Percentiles rank a stretch among this genome's conserved stretches.
These are phyloP conservation scores for Eurystomus gularis DNA, from an alignment of 2,113 vertebrate genomes.

Conservation along the genomic window DNA sequence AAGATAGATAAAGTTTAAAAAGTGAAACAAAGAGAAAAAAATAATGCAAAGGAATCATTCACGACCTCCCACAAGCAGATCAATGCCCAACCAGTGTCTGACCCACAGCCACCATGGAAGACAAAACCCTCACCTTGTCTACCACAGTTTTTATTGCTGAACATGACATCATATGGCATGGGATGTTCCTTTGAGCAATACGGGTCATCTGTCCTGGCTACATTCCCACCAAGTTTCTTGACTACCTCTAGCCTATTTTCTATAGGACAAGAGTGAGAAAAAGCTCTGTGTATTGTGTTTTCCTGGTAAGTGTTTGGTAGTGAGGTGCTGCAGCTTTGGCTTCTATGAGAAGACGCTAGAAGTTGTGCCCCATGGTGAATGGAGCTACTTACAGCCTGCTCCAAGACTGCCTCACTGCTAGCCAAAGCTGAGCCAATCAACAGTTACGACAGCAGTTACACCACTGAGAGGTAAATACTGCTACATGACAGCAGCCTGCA, in stretches of 20 bases:
- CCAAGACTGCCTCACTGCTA: accelerated
- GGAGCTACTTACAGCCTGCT: background rate
- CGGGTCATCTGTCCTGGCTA: background rate
- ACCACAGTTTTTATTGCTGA: background rate
- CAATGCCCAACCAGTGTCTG: background rate
- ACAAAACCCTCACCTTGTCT: background rate
- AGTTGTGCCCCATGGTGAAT: background rate
- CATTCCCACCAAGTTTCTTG: background rate
- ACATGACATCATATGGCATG: background rate
- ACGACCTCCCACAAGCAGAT: background rate
- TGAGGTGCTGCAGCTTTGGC: background rate
- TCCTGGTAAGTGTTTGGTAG: background rate
- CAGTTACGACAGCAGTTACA: accelerated
- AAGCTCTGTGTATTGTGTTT: background rate
- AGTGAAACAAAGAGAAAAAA: background rate
- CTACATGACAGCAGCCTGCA: background rate
- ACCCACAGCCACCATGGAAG: background rate
- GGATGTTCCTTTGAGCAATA: background rate
- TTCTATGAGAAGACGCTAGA: background rate
- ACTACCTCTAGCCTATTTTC: background rate
- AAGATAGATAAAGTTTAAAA: background rate
- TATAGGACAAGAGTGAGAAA: background rate
- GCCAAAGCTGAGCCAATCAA: background rate
- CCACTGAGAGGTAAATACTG: background rate
- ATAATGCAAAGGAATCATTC: background rate